Evolutionary conservation across 2,113 vertebrate species (phyloP), one percentile per base, ranked within the genome.

Genomic region (Thryonomys swinderianus): DNA sequence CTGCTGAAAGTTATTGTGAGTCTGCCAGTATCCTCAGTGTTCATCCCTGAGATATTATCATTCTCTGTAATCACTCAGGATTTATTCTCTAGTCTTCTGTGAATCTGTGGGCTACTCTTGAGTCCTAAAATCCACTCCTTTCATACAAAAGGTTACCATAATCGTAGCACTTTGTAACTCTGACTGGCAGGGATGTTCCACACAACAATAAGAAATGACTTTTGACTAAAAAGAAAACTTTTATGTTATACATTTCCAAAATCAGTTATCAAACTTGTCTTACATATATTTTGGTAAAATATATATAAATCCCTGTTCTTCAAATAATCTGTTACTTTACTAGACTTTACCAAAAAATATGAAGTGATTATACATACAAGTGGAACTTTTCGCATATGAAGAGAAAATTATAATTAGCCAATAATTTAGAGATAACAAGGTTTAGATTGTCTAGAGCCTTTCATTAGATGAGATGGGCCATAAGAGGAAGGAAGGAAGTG

Each of bases 101-200:
- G 17, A 34, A 12, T 59, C 40, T 76, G 2, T 62, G 48, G 48
- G 16, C n/a, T 42, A 71, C 8, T 66, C 59, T 92, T n/a, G 27
- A 92, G 80, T 89, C 62, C 48, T 89, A 73, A 92, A 76, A 82
- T 82, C 86, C 53, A 85, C 81, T 85, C 11, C 10, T 81, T 94
- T 90, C 69, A 40, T 88, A 17, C 20, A 82, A 79, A 80, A 92
- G 25, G 34, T 85, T 13, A 76, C 87, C 25, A 51, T 48, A 9
- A 9, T 85, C 80, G 57, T 21, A 42, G 40, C 69, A 45, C 88
- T 76, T 69, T 92, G 61, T 78, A 51, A 88, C 30, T 88, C 30
- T 88, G 25, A 90, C 42, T 73, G 48, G 18, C 51, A 91, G 73
- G 79, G 45, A 14, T 8, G 25, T n/a, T 34, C 79, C 62, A n/a